These are phyloP conservation scores for Fissipunctia ypsillon DNA, from an alignment of 2,888 invertebrate genomes.

Conservation along the genomic window DNA sequence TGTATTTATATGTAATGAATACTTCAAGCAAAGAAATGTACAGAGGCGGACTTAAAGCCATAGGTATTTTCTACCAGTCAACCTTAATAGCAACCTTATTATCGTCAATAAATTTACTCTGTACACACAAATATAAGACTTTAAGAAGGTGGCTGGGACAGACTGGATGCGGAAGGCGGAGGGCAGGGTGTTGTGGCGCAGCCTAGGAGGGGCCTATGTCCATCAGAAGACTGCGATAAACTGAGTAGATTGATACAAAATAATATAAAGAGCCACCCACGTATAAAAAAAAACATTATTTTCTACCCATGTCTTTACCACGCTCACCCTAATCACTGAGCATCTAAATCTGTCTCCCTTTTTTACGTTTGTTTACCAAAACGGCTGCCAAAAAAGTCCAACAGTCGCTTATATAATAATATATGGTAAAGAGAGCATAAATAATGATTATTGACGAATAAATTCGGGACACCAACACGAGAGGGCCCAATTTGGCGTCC, in stretches of 20 bases:
- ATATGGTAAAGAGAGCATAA: slow-evolving; percentile 45
- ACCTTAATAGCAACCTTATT: background rate
- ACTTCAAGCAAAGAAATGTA: background rate
- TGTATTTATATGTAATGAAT: background rate
- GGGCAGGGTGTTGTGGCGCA: too few species aligned
- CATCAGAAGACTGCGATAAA: too few species aligned
- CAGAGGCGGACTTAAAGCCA: too few species aligned
- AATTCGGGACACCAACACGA: slow-evolving; percentile 38
- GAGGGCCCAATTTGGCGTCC: slow-evolving; percentile 42
- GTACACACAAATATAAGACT: background rate
- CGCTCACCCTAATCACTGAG: background rate
- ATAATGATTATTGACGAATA: slow-evolving; percentile 58
- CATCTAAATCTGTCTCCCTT: slow-evolving; percentile 22
- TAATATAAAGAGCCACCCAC: background rate
- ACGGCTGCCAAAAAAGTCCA: slow-evolving; percentile 42
- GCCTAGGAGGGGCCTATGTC: too few species aligned
- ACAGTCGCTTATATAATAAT: slow-evolving; percentile 43
- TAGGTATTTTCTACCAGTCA: background rate
- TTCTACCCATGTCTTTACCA: background rate
- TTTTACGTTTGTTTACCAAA: slow-evolving; percentile 37
- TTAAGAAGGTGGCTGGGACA: too few species aligned
- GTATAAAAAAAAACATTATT: background rate
- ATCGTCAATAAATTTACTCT: background rate
- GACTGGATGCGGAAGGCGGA: too few species aligned
- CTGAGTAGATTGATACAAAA: too few species aligned